Conservation (phyloP, 2,797 vertebrate genomes). For the Enteromius radiatus region DNA sequence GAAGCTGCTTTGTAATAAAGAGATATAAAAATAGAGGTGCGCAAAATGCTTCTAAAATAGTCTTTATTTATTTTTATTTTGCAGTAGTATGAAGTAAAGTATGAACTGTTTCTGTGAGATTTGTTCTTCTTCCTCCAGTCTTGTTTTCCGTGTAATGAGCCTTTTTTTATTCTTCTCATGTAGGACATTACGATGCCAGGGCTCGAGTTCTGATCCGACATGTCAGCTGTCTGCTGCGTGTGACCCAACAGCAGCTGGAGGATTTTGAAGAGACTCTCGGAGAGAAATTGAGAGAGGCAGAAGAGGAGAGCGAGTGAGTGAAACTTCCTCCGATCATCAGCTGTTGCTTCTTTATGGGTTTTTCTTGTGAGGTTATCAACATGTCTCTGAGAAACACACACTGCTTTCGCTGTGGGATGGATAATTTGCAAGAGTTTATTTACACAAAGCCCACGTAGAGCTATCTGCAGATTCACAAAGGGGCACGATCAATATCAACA, state of each 20-base stretch:
- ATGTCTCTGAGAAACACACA: neutral
- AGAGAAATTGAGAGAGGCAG: slow-evolving; percentile 85
- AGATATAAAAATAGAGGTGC: neutral
- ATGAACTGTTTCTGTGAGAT: neutral
- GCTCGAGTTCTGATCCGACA: slow-evolving; percentile 88
- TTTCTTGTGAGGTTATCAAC: slow-evolving; percentile 14
- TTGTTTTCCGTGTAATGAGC: slow-evolving; percentile 1
- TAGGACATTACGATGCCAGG: slow-evolving; percentile 91
- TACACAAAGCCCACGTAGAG: neutral
- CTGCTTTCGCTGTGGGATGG: neutral
- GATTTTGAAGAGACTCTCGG: slow-evolving; percentile 90
- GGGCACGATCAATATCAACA: neutral
- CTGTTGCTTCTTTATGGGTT: neutral
- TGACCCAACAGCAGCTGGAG: slow-evolving; percentile 83
- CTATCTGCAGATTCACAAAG: neutral
- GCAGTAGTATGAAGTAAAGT: neutral
- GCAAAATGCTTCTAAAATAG: neutral
- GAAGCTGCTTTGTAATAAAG: neutral
- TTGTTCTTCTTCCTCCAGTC: neutral
- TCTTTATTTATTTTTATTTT: neutral
- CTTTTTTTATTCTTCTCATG: slow-evolving; percentile 37
- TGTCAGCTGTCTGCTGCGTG: slow-evolving; percentile 82
- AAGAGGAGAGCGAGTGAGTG: slow-evolving; percentile 91
- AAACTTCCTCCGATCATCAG: neutral
- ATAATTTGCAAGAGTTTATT: slow-evolving; percentile 2